A percentile compares a stretch with the other conserved stretches of the same genome.
Evolutionary conservation across 1,140 invertebrate species (phyloP).

Genomic region (Drosophila parabipectinata): DNA sequence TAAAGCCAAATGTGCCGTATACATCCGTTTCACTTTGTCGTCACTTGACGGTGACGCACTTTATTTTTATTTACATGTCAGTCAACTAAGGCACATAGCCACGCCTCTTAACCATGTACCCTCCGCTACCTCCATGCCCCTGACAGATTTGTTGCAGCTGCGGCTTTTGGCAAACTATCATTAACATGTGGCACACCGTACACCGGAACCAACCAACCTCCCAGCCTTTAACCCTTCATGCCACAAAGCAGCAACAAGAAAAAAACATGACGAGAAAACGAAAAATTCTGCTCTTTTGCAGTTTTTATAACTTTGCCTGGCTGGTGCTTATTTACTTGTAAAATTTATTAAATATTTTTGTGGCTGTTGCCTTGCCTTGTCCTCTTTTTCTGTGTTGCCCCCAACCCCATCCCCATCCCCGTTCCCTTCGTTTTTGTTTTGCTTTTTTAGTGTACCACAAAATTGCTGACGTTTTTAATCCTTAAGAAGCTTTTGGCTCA

Average conservation of each 20-base stretch:
- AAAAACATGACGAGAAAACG: conserved; percentile 5
- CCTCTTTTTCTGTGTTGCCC: conserved; percentile 7
- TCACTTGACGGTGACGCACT: conserved; percentile 47
- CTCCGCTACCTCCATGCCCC: conserved; percentile 14
- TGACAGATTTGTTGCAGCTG: conserved; percentile 75
- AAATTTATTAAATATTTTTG: conserved; percentile 81
- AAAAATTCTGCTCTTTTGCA: conserved; percentile 44
- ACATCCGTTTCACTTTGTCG: conserved; percentile 45
- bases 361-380: conserved; percentile 46
- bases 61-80: conserved; percentile 77
- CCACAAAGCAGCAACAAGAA: conserved; percentile 16
- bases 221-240: conserved; percentile 9
- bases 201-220: not conserved
- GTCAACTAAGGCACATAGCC: conserved; percentile 31
- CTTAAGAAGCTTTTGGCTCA: conserved; percentile 78
- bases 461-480: conserved; percentile 81
- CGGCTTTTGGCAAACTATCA: conserved; percentile 58
- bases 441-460: conserved; percentile 49
- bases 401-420: too few species aligned
- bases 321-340: conserved; percentile 66
- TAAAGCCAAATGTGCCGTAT: conserved; percentile 75
- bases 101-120: not conserved
- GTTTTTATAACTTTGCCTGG: conserved; percentile 53
- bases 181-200: conserved; percentile 57
- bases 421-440: conserved; percentile 1